Base-by-base conservation (phyloP, 2,113 vertebrate genomes). In the Pomatostomus ruficeps region DNA sequence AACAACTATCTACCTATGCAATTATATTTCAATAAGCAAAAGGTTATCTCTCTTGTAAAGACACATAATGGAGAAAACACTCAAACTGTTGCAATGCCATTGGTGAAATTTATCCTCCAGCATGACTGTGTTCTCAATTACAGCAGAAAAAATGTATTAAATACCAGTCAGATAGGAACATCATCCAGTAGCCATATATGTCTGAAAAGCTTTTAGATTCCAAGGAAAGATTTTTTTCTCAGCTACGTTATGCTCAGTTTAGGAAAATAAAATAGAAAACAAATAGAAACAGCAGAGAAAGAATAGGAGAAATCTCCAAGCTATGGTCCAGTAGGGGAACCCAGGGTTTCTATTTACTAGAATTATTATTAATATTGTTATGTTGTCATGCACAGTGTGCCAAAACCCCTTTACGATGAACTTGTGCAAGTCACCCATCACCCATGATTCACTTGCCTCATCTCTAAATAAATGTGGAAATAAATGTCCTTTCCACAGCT, bases 1-100 rank as follows among this genome's bases (percentile, higher is more conserved):
- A 97, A 94, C 91, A 95, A 62, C 95, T 71, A 89, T 91, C 92
- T 86, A 89, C 61, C 77, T 81, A 76, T 73, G 66, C 89, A 97
- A 97, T 97, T 97, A 93, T 95, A 93, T 97, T 97, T 97, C 95
- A 97, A 97, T 97, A 97, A 96, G 95, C 91, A 95, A 97, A 96
- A 97, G 96, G 96, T 97, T 97, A 96, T 97, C 93, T 96, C 78
- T 95, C 42, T 85, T 95, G 89, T 94, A 97, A 91, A 96, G 83
- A 93, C 90, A 94, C 54, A 87, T 96, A 96, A 96, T 85, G 68
- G 87, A 91, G 91, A 92, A 97, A 96, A 85, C 84, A 87, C 76
- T 96, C 94, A 61, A 72, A 87, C 38, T 81, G 49, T 72, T 97
- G 91, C 9, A 42, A 43, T 71, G 59, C 71, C 94, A 93, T 96